phyloP scores from a whole-genome alignment of 2,888 invertebrate genomes.

The Netelia virgata region DNA sequence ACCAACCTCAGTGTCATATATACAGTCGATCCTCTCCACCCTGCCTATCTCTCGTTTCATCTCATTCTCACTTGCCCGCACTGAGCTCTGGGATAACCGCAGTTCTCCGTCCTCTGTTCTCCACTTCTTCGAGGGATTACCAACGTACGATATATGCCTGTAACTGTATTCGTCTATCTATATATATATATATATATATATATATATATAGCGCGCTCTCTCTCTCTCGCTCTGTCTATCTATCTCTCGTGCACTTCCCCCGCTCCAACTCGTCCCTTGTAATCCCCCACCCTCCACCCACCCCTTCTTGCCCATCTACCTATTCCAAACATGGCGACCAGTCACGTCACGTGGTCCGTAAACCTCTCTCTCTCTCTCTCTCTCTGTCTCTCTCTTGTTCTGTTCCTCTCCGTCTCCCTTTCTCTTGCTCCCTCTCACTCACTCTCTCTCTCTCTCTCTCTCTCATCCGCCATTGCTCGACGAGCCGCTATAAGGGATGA shows the following conservation, averaged over 20 bases:
- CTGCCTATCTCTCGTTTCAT: constrained; percentile 55
- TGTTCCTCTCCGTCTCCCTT: constrained; percentile 48
- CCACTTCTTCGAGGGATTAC: constrained; percentile 62
- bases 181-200: too few relatives aligned
- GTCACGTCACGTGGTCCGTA: constrained; percentile 75
- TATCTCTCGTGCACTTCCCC: constrained; percentile 6
- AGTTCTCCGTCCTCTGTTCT: constrained; percentile 52
- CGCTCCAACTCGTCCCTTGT: not conserved
- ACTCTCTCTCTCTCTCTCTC: constrained; percentile 17
- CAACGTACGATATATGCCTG: constrained; percentile 16
- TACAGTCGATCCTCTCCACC: constrained; percentile 48
- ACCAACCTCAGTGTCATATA: constrained; percentile 16
- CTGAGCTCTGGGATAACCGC: constrained; percentile 39
- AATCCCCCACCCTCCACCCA: too few relatives aligned
- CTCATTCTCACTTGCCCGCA: constrained; percentile 63
- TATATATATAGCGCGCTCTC: too few relatives aligned
- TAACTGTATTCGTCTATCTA: constrained; percentile 29
- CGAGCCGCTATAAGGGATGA: constrained; percentile 61
- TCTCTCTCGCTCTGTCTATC: constrained; percentile 16
- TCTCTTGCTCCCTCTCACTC: constrained; percentile 33
- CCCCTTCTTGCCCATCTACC: constrained; percentile 33
- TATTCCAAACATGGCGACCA: constrained; percentile 80
- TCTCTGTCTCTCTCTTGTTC: constrained; percentile 15
- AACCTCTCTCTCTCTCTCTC: constrained; percentile 43
- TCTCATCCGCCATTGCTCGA: constrained; percentile 56